Percentiles rank a stretch among this genome's conserved stretches.
These are phyloP conservation scores for Schizopygopsis malacanthus DNA, from an alignment of 2,797 vertebrate genomes.

Conservation along the genomic window DNA sequence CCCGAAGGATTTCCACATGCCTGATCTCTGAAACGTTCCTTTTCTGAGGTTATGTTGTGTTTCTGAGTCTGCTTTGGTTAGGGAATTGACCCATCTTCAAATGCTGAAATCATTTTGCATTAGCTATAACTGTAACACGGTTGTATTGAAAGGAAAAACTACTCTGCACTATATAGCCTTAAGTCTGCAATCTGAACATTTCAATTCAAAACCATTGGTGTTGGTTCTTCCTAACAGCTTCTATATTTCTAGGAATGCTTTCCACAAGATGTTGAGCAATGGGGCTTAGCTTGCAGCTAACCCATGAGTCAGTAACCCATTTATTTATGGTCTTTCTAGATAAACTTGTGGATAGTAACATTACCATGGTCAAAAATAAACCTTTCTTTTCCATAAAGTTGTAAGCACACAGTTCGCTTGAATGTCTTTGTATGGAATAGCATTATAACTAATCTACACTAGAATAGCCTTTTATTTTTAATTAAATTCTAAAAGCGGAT, in stretches of 20 bases:
- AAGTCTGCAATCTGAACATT: not conserved
- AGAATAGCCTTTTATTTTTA: not conserved
- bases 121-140: not conserved
- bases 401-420: not conserved
- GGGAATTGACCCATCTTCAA: slow-evolving; percentile 34
- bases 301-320: not conserved
- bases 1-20: slow-evolving; percentile 10
- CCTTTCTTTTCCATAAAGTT: not conserved
- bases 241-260: not conserved
- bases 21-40: slow-evolving; percentile 20
- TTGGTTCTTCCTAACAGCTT: not conserved
- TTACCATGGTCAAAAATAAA: not conserved
- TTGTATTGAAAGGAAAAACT: not conserved
- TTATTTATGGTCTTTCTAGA: slow-evolving; percentile 2
- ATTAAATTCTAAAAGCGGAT: not conserved
- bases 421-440: not conserved
- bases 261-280: not conserved
- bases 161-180: not conserved
- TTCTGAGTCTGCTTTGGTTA: slow-evolving; percentile 3
- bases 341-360: not conserved
- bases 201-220: not conserved
- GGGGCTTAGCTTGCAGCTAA: not conserved
- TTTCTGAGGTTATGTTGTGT: not conserved
- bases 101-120: not conserved
- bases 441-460: not conserved